Evolutionary conservation across 2,113 vertebrate species (phyloP), one percentile per base, ranked within the genome.

Genomic region (Tamias sibiricus): DNA sequence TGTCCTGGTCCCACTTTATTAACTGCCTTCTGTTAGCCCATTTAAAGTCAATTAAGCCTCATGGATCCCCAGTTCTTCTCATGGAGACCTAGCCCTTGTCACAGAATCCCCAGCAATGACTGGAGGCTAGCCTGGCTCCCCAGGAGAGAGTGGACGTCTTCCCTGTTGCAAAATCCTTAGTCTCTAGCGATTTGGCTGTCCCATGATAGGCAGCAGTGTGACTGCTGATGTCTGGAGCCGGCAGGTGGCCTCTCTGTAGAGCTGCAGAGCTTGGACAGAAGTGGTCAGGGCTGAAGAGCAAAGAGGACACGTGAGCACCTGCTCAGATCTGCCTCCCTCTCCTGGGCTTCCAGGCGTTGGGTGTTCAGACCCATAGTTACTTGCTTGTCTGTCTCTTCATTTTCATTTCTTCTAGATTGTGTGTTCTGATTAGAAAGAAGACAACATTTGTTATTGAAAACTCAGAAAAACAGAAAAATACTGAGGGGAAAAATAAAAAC

Each of bases 11-110:
- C 94, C 52, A 2, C 94, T 95, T 95, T 94, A 96, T 98, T 98
- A 96, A 97, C 97, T 97, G 95, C 75, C 94, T 80, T 96, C 97
- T 72, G 49, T 94, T 94, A 85, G 40, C n/a, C 79, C 82, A 28
- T 88, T 59, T 79, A 87, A 95, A 97, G 91, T 97, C 96, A 97
- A 76, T 96, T 95, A 97, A 57, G 20, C 42, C 7, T 84, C 69
- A 9, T 9, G 8, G 59, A 80, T 14, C 20, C 37, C 71, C 59
- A 92, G 68, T 44, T 26, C 71, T 88, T 96, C 79, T 85, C 93
- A 92, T 26, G 94, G 83, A 74, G 35, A 62, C 32, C 68, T 4
- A 40, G 40, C 40, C 52, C 26, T 2, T 83, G 11, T 69, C 80
- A 10, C 8, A 72, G 66, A 81, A 22, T 44, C 49, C 74, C 37